A percentile compares a stretch with the other conserved stretches of the same genome.
Conservation (phyloP, 1,140 invertebrate species). For the Belonocnema kinseyi region DNA sequence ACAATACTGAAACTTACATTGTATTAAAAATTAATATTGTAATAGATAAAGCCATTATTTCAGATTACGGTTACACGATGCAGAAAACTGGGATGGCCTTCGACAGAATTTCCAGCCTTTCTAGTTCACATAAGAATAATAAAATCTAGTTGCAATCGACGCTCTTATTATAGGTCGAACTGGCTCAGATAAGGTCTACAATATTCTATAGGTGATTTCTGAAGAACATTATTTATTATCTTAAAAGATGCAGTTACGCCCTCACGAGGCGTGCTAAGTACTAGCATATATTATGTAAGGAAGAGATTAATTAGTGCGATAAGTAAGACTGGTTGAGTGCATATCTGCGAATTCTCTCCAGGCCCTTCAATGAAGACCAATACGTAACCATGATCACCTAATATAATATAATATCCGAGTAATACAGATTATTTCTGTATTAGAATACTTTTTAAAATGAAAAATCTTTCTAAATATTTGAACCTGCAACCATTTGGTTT, state of each 20-base stretch:
- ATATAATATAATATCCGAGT: neutral
- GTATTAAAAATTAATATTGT: neutral
- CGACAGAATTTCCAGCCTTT: constrained; percentile 26
- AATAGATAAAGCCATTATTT: neutral
- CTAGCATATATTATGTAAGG: neutral
- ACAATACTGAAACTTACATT: too few relatives aligned
- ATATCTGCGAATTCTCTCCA: neutral
- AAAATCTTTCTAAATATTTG: too few relatives aligned
- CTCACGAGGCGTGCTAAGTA: neutral
- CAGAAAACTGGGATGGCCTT: constrained; percentile 14
- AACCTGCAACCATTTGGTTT: too few relatives aligned
- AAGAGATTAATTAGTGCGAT: neutral
- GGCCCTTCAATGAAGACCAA: neutral
- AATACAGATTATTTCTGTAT: too few relatives aligned
- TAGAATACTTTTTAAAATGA: too few relatives aligned
- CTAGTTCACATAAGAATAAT: constrained; percentile 19
- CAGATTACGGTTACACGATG: neutral
- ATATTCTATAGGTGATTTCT: neutral
- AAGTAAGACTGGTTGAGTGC: neutral
- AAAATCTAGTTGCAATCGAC: neutral
- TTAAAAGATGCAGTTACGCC: constrained; percentile 7
- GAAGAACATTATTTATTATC: neutral
- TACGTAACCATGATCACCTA: neutral
- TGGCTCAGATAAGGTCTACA: constrained; percentile 5
- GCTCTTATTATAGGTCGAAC: constrained; percentile 12